phyloP scores from a whole-genome alignment of 2,113 vertebrate species.

The Odocoileus virginianus region DNA sequence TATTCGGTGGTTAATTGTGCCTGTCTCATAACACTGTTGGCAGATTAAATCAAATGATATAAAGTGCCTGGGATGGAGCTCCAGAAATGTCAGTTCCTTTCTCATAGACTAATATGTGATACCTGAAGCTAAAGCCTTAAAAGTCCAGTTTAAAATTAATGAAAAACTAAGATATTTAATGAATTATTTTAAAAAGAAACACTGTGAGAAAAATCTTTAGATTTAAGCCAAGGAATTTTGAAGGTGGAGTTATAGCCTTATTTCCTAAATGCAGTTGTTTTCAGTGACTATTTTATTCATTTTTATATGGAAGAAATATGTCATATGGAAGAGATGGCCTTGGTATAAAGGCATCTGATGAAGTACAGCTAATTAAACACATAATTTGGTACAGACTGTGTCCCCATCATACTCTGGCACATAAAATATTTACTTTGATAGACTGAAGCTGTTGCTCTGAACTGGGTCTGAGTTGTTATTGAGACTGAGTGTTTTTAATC shows the following conservation, averaged over 20 bases:
- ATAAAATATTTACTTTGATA: conserved; percentile 74
- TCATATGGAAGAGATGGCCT: conserved; percentile 8
- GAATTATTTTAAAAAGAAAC: not conserved
- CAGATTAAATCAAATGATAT: not conserved
- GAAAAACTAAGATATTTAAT: not conserved
- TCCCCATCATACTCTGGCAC: conserved; percentile 65
- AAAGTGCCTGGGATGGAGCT: not conserved
- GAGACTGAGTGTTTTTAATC: conserved; percentile 73
- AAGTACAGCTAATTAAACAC: conserved; percentile 63
- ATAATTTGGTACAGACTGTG: conserved; percentile 65
- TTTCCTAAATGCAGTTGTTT: conserved; percentile 53
- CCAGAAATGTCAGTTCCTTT: not conserved
- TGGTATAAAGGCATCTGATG: conserved; percentile 47
- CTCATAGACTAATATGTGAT: not conserved
- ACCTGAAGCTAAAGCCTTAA: not conserved
- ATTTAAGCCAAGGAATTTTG: conserved; percentile 32
- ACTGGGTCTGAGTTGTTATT: conserved; percentile 59
- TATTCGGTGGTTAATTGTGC: not conserved
- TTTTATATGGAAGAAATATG: conserved; percentile 24
- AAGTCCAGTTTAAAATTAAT: not conserved
- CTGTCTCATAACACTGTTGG: not conserved
- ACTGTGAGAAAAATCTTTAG: not conserved
- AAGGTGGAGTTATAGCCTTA: conserved; percentile 15
- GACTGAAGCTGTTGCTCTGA: conserved; percentile 62
- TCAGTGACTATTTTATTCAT: conserved; percentile 23